Evolutionary conservation across 2,888 invertebrate genomes (phyloP).

Genomic region (Agrilus biguttatus): DNA sequence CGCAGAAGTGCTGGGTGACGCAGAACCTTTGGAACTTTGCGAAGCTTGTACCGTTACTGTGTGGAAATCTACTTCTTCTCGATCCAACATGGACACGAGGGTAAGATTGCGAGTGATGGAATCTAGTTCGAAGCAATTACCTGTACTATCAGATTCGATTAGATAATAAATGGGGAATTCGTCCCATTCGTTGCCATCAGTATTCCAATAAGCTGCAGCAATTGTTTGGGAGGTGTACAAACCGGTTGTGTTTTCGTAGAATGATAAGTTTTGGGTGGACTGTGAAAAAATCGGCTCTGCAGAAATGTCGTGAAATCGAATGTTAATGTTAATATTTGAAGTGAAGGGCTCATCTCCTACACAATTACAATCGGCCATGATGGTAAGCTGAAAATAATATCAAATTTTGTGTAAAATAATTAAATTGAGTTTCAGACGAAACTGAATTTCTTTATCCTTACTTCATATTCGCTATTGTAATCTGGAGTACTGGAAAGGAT

Average conservation of each 20-base stretch:
- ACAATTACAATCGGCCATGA: conserved; percentile 37
- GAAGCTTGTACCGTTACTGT: conserved; percentile 36
- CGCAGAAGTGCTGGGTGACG: conserved; percentile 21
- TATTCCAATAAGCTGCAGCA: conserved; percentile 6
- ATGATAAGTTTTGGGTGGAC: conserved; percentile 20
- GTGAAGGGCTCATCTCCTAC: conserved; percentile 17
- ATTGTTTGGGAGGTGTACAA: conserved; percentile 1
- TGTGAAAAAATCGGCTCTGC: conserved; percentile 32
- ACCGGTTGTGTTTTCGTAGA: conserved; percentile 26
- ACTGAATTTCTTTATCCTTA: not conserved
- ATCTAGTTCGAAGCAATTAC: conserved; percentile 2
- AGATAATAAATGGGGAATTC: conserved; percentile 7
- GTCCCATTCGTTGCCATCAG: conserved; percentile 5
- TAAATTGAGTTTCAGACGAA: not conserved
- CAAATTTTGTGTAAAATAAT: not conserved
- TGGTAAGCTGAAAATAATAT: conserved; percentile 27
- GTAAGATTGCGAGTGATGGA: conserved; percentile 10
- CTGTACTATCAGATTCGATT: conserved; percentile 2
- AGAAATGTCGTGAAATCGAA: conserved; percentile 35
- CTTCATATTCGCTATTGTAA: conserved; percentile 3
- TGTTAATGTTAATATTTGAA: conserved; percentile 17
- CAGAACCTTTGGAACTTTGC: conserved; percentile 24
- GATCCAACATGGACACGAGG: conserved; percentile 29
- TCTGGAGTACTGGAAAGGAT: not conserved
- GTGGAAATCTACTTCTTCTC: conserved; percentile 28